phyloP scores from a whole-genome alignment of 2,113 vertebrate genomes.

The Hyla sarda region DNA sequence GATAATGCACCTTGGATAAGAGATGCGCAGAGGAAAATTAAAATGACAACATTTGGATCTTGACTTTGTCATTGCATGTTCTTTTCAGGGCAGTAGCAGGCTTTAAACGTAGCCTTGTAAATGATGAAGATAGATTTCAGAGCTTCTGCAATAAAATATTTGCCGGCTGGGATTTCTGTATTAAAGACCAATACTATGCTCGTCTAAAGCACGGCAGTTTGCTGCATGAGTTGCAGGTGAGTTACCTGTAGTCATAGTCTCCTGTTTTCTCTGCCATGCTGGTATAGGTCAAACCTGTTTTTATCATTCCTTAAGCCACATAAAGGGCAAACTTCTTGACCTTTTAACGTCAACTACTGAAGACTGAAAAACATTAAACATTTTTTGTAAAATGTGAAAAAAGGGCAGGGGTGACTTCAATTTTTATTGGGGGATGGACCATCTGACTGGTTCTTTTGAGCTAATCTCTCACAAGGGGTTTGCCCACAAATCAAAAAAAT shows the following conservation, averaged over 20 bases:
- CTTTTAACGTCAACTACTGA: no score
- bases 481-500: no score
- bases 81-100: slow-evolving; percentile 73
- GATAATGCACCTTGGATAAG: no score
- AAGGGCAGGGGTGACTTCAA: no score
- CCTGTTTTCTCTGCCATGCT: background rate
- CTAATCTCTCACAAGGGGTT: no score
- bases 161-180: slow-evolving; percentile 96
- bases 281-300: background rate
- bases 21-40: no score
- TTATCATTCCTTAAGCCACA: background rate
- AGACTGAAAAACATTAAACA: no score
- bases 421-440: no score
- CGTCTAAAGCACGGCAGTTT: slow-evolving; percentile 85
- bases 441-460: no score
- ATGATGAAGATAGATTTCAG: slow-evolving; percentile 87
- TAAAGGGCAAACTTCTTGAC: no score
- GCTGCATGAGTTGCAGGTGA: slow-evolving; percentile 86
- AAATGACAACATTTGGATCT: background rate
- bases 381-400: no score
- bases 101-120: slow-evolving; percentile 86
- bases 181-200: slow-evolving; percentile 81
- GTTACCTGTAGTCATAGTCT: slow-evolving; percentile 34
- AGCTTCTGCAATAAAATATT: slow-evolving; percentile 98
- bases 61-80: background rate